These are phyloP conservation scores for Theristicus caerulescens DNA, from an alignment of 2,113 vertebrate species.

Conservation along the genomic window DNA sequence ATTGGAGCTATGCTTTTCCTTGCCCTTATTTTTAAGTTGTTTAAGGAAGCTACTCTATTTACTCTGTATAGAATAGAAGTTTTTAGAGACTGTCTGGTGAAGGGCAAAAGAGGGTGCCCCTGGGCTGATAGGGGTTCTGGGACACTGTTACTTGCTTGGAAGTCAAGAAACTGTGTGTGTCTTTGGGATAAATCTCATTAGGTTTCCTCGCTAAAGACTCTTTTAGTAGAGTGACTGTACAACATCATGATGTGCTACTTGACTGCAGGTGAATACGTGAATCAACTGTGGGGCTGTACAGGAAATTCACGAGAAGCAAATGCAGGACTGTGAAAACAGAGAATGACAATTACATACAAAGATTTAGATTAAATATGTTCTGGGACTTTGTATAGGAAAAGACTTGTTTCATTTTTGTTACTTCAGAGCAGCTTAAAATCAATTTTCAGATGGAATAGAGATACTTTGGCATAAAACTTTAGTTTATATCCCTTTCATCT, in stretches of 20 bases:
- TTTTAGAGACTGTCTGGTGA: background rate
- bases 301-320: background rate
- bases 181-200: background rate
- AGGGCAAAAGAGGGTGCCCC: background rate
- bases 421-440: background rate
- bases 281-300: accelerated
- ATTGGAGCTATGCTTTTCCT: background rate
- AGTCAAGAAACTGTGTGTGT: background rate
- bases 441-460: background rate
- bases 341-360: background rate
- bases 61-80: background rate
- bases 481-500: constrained; percentile 5
- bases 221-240: background rate
- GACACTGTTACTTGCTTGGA: background rate
- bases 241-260: background rate
- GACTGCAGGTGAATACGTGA: background rate
- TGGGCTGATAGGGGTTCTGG: background rate
- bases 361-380: background rate
- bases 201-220: background rate
- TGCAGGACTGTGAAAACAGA: background rate
- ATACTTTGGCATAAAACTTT: background rate
- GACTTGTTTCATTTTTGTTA: background rate
- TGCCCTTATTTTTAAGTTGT: background rate
- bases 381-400: background rate
- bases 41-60: background rate